Conservation (phyloP, 2,113 vertebrate species). For the Xyliphius kryptos region DNA sequence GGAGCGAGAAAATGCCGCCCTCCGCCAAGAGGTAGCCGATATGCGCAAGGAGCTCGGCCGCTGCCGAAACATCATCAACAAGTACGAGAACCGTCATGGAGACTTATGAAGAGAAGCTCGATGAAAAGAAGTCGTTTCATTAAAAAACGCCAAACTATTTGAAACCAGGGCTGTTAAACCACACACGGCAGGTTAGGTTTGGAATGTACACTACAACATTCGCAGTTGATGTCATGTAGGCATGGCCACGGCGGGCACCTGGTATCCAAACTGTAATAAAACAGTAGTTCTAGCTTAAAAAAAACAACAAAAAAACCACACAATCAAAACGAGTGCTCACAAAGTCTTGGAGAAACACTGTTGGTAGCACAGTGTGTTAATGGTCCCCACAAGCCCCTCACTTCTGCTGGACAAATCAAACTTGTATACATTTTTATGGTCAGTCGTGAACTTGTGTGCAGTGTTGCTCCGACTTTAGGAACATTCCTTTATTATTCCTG, state of each 20-base stretch:
- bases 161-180: slow-evolving; percentile 35
- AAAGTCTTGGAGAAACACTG: slow-evolving; percentile 31
- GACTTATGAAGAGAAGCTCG: slow-evolving; percentile 69
- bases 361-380: slow-evolving; percentile 4
- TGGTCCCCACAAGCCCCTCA: background rate
- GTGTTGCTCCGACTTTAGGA: slow-evolving; percentile 33
- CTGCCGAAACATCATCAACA: slow-evolving; percentile 93
- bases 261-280: slow-evolving; percentile 10
- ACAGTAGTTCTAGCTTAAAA: slow-evolving; percentile 8
- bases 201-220: slow-evolving; percentile 19
- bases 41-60: slow-evolving; percentile 93
- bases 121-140: background rate
- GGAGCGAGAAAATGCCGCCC: slow-evolving; percentile 89
- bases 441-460: slow-evolving; percentile 9
- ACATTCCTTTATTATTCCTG: slow-evolving; percentile 27
- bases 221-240: slow-evolving; percentile 4
- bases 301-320: too few relatives aligned
- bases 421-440: slow-evolving; percentile 16
- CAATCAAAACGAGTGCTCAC: slow-evolving; percentile 13
- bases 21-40: slow-evolving; percentile 93
- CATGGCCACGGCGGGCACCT: slow-evolving; percentile 21
- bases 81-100: slow-evolving; percentile 88
- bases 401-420: slow-evolving; percentile 7
- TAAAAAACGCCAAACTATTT: background rate
- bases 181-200: slow-evolving; percentile 54